Evolutionary conservation across 1,140 invertebrate genomes (phyloP), one percentile per base, ranked within the genome.

Genomic region (Drosophila busckii): DNA sequence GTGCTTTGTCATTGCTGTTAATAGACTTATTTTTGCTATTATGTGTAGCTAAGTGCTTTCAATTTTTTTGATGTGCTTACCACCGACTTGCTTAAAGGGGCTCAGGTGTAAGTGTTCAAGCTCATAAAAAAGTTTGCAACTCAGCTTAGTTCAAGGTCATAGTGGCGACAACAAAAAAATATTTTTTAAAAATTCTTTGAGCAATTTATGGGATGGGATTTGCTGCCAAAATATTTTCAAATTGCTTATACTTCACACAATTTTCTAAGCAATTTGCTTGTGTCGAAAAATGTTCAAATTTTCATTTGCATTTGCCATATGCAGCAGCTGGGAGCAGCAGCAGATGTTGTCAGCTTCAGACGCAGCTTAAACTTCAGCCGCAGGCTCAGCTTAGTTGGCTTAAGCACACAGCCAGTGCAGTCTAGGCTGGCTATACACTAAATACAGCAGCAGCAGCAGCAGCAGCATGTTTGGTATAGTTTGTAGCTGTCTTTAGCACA

Each of bases 1-100:
- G 73, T 82, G 69, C 71, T 76, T 73, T 80, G 73, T 82, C 75
- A 80, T 80, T 82, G 73, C 68, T 50, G 73, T 80, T 80, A 80
- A 80, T 80, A 80, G 75, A 80, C 73, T 80, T 82, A 65, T 59
- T 73, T 78, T 64, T 41, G 52, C 48, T 52, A 26, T 34, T 31
- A 31, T 44, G 25, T 22, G 12, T 35, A 9, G n/a, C 17, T 22
- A 35, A 10, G 7, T 34, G 37, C 31, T 20, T 40, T 22, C 10
- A 23, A 35, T 13, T 15, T 38, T 15, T 37, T 19, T 53, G 13
- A 25, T 29, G 20, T 37, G 25, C 15, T 44, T 58, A 23, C 29
- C 41, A 35, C 41, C 31, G 50, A 3, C 3, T 69, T 62, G 70
- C 48, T 68, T 71, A 76, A 50, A 31, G 35, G 13, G 52, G 32